phyloP scores from a whole-genome alignment of 2,113 vertebrate species.

The Hystrix brachyura region DNA sequence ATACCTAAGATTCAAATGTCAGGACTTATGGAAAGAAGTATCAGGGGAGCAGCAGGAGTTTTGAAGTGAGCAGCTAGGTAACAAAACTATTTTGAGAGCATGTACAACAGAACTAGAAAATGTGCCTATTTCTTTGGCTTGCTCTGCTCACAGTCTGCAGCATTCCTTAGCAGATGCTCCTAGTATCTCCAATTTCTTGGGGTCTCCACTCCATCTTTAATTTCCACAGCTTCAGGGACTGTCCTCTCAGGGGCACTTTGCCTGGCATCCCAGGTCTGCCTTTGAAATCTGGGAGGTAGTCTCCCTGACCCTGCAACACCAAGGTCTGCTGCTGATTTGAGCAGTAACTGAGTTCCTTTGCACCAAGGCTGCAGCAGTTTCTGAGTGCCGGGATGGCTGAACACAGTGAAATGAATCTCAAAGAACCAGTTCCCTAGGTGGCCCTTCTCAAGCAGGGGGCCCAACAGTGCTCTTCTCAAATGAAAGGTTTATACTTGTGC shows the following conservation, averaged over 20 bases:
- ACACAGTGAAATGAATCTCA: neutral
- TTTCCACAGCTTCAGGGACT: neutral
- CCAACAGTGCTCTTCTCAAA: neutral
- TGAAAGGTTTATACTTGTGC: neutral
- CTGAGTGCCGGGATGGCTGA: neutral
- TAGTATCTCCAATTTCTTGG: neutral
- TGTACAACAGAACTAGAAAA: neutral
- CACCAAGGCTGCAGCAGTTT: neutral
- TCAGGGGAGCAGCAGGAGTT: neutral
- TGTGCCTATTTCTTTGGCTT: neutral
- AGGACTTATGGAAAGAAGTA: constrained; percentile 23
- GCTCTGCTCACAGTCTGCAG: neutral
- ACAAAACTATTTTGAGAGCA: neutral
- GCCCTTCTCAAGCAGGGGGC: neutral
- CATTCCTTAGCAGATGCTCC: neutral
- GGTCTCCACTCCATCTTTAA: neutral
- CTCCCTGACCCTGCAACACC: neutral
- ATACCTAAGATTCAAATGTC: constrained; percentile 18
- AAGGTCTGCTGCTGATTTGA: neutral
- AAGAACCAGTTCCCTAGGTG: neutral
- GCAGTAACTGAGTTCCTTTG: neutral
- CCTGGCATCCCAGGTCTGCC: neutral
- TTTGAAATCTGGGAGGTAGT: neutral
- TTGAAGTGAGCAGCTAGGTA: neutral
- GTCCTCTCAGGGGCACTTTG: neutral